Conservation (phyloP, 2,797 vertebrate species). For the Silurus lanzhouensis region DNA sequence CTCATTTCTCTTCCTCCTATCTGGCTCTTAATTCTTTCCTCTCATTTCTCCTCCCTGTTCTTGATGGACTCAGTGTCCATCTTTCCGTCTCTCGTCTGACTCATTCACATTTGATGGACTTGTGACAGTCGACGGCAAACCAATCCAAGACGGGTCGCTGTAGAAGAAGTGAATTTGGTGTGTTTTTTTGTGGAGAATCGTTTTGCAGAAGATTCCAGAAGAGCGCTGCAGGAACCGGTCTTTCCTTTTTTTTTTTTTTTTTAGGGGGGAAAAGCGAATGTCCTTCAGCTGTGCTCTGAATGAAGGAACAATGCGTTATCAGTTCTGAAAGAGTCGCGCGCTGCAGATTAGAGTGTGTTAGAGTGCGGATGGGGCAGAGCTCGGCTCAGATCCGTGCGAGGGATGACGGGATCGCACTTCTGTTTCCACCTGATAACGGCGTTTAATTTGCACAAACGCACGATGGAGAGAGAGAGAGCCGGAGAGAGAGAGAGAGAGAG, state of each 20-base stretch:
- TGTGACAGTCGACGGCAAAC: too few species aligned
- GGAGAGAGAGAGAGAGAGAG: slow-evolving; percentile 49
- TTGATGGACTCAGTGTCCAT: background rate
- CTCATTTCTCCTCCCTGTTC: background rate
- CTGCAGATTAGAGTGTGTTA: slow-evolving; percentile 76
- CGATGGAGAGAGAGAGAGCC: slow-evolving; percentile 54
- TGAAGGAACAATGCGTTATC: slow-evolving; percentile 53
- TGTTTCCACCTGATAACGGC: slow-evolving; percentile 81
- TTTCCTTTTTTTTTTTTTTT: background rate
- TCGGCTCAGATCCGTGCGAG: slow-evolving; percentile 75
- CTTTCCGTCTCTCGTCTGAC: background rate
- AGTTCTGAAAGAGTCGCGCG: slow-evolving; percentile 39
- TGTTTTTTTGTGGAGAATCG: background rate
- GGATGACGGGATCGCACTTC: slow-evolving; percentile 77
- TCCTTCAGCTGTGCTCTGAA: slow-evolving; percentile 42
- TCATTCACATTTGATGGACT: too few species aligned
- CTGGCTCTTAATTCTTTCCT: too few species aligned
- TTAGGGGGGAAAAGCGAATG: background rate
- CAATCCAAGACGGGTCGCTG: too few species aligned
- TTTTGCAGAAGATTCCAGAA: background rate
- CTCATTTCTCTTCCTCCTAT: background rate
- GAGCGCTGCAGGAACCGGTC: background rate
- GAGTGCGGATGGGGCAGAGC: slow-evolving; percentile 70
- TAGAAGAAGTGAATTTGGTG: background rate
- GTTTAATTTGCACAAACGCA: slow-evolving; percentile 71